Evolutionary conservation across 2,888 invertebrate genomes (phyloP).

Genomic region (Fragum sueziense): DNA sequence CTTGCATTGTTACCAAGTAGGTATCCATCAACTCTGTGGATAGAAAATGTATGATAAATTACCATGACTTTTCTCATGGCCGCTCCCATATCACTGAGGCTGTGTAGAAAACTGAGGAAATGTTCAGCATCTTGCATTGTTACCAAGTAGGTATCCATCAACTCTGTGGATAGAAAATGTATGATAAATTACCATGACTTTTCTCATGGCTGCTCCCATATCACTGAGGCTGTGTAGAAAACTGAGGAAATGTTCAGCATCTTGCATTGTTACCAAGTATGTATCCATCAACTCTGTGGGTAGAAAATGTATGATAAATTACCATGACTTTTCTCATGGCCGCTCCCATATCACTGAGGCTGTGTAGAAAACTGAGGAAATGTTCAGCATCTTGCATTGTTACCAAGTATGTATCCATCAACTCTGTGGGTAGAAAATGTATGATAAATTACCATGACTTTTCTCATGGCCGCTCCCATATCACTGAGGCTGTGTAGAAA

Average conservation of each 20-base stretch:
- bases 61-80: constrained; percentile 97
- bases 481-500: constrained; percentile 97
- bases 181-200: too few species aligned
- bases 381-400: constrained; percentile 93
- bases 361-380: constrained; percentile 94
- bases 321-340: constrained; percentile 97
- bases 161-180: constrained; percentile 63
- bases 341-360: constrained; percentile 97
- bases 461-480: constrained; percentile 97
- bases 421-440: constrained; percentile 65
- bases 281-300: constrained; percentile 84
- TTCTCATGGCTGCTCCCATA: constrained; percentile 97
- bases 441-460: too few species aligned
- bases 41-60: too few species aligned
- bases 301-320: too few species aligned
- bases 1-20: constrained; percentile 87
- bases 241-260: constrained; percentile 93
- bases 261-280: constrained; percentile 87
- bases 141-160: constrained; percentile 83
- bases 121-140: constrained; percentile 93
- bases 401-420: constrained; percentile 83
- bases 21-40: constrained; percentile 84
- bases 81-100: constrained; percentile 97
- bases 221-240: constrained; percentile 97
- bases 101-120: constrained; percentile 94